These are phyloP conservation scores for Rhadinocentrus ornatus DNA, from an alignment of 2,797 vertebrate species.

Conservation along the genomic window DNA sequence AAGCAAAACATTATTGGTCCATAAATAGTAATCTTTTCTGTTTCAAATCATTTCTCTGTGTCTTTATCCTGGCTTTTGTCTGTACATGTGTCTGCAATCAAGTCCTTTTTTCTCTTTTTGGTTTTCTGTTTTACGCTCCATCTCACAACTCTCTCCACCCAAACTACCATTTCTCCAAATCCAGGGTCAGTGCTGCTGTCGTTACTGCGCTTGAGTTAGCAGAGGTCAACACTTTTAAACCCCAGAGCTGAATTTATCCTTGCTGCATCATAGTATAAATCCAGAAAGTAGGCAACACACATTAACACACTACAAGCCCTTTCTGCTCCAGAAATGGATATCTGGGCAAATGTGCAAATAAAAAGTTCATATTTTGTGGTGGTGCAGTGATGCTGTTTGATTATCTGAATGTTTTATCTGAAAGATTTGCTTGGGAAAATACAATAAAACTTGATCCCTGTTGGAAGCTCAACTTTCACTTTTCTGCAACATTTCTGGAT, in stretches of 20 bases:
- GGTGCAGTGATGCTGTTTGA: slow-evolving; percentile 10
- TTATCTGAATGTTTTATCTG: not conserved
- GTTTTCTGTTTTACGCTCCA: slow-evolving; percentile 22
- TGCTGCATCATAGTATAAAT: slow-evolving; percentile 30
- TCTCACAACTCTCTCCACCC: slow-evolving; percentile 10
- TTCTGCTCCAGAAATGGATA: slow-evolving; percentile 16
- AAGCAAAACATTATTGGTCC: slow-evolving; percentile 10
- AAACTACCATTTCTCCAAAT: slow-evolving; percentile 44
- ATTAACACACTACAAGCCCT: slow-evolving; percentile 13
- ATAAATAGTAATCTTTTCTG: slow-evolving; percentile 18
- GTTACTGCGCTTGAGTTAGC: slow-evolving; percentile 28
- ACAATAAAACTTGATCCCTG: not conserved
- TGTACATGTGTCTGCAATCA: slow-evolving; percentile 13
- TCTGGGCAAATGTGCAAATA: slow-evolving; percentile 2
- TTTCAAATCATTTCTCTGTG: too few species aligned
- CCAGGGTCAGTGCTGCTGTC: slow-evolving; percentile 32
- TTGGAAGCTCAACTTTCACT: not conserved
- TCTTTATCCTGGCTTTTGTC: slow-evolving; percentile 21
- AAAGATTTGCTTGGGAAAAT: slow-evolving; percentile 18
- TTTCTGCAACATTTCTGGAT: not conserved
- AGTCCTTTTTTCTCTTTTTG: slow-evolving; percentile 30
- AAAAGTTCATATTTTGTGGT: not conserved
- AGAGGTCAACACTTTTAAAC: slow-evolving; percentile 50
- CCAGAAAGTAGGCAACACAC: slow-evolving; percentile 11
- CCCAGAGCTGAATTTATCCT: slow-evolving; percentile 40